phyloP scores from a whole-genome alignment of 2,888 invertebrate genomes.

The Spialia ferax region DNA sequence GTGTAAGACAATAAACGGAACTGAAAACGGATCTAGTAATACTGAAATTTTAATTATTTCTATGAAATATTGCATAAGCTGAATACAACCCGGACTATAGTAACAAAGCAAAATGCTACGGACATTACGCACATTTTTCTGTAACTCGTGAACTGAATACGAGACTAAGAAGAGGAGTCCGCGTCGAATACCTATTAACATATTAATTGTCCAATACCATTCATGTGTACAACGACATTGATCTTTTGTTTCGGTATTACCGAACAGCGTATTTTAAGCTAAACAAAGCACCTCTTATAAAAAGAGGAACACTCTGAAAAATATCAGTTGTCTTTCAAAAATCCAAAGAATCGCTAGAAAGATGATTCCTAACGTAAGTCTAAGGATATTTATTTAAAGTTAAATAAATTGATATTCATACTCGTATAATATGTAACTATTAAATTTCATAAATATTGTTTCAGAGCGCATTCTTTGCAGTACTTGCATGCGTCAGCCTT shows the following conservation, averaged over 20 bases:
- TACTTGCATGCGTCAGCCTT: slow-evolving; percentile 26
- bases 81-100: slow-evolving; percentile 55
- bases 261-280: slow-evolving; percentile 77
- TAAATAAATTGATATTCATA: too few relatives aligned
- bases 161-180: slow-evolving; percentile 61
- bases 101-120: slow-evolving; percentile 70
- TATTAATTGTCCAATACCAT: slow-evolving; percentile 80
- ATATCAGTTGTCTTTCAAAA: slow-evolving; percentile 75
- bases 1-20: too few relatives aligned
- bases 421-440: not conserved
- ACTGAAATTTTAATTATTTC: slow-evolving; percentile 50
- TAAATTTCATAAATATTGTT: slow-evolving; percentile 25
- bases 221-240: slow-evolving; percentile 81
- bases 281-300: slow-evolving; percentile 79
- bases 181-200: slow-evolving; percentile 79
- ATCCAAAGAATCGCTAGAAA: slow-evolving; percentile 64
- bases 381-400: slow-evolving; percentile 12
- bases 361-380: slow-evolving; percentile 80
- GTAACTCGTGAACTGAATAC: slow-evolving; percentile 75
- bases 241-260: slow-evolving; percentile 84
- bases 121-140: slow-evolving; percentile 66
- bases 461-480: slow-evolving; percentile 17
- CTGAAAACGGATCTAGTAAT: slow-evolving; percentile 18
- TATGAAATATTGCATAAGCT: slow-evolving; percentile 60
- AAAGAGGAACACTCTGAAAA: slow-evolving; percentile 69